phyloP scores from a whole-genome alignment of 37 sponge, comb jelly and placozoan species.

The Theonella swinhoei region DNA sequence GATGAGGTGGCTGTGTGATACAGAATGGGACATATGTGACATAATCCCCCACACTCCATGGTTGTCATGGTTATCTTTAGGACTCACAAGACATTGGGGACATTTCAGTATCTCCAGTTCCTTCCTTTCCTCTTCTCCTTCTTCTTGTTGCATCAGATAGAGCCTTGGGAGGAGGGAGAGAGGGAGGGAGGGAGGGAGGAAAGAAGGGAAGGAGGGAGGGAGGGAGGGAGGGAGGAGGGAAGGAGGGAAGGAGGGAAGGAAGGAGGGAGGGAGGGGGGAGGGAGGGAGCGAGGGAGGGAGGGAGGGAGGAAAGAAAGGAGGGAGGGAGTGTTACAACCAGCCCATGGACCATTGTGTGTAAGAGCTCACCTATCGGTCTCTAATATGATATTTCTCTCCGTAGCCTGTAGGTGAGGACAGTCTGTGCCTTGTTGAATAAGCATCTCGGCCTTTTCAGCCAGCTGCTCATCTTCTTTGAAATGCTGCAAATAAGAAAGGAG shows the following conservation, averaged over 20 bases:
- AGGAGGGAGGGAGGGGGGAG: neutral
- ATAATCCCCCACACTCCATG: neutral
- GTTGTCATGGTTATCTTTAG: neutral
- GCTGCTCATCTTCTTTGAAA: constrained; percentile 11
- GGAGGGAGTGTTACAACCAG: neutral
- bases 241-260: neutral
- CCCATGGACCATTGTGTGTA: too few species aligned
- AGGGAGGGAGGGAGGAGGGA: too few species aligned
- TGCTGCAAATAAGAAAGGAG: constrained; percentile 27
- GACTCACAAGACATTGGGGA: constrained; percentile 2
- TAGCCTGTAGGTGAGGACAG: neutral
- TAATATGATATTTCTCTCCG: constrained; percentile 15
- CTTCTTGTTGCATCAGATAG: constrained; percentile 45
- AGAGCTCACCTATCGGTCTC: constrained; percentile 31
- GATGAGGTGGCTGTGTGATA: constrained; percentile 13
- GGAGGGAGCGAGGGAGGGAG: neutral
- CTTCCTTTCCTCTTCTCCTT: constrained; percentile 14
- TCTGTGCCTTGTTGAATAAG: constrained; percentile 31
- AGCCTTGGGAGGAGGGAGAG: neutral
- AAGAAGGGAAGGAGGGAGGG: too few species aligned
- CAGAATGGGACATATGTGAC: neutral
- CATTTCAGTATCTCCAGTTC: constrained; percentile 5
- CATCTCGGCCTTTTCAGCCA: constrained; percentile 30
- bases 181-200: too few species aligned
- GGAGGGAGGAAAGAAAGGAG: neutral